phyloP scores from a whole-genome alignment of 1,140 invertebrate genomes.

The Melitaea cinxia region DNA sequence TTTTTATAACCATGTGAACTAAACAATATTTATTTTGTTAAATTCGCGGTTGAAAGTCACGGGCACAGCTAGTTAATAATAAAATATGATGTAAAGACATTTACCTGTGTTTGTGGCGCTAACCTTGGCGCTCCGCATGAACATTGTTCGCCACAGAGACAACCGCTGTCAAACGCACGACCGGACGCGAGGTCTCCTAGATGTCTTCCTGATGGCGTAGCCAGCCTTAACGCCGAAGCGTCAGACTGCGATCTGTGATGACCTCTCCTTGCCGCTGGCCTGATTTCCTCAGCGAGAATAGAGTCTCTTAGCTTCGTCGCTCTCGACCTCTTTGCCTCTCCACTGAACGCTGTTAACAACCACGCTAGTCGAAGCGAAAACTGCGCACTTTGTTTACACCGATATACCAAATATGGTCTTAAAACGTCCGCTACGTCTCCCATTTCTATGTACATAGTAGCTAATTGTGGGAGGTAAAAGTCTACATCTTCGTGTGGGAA shows the following conservation, averaged over 20 bases:
- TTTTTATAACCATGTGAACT: too few relatives aligned
- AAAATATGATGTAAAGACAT: conserved; percentile 3
- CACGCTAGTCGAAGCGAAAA: conserved; percentile 98
- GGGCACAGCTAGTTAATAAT: not conserved
- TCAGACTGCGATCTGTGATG: conserved; percentile 96
- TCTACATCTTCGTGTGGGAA: conserved; percentile 96
- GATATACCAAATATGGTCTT: conserved; percentile 97
- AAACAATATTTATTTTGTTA: too few relatives aligned
- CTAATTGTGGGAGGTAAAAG: conserved; percentile 98
- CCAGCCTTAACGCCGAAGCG: conserved; percentile 86
- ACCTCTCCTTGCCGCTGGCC: conserved; percentile 80
- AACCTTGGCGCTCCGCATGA: conserved; percentile 82
- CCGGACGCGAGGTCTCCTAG: conserved; percentile 96
- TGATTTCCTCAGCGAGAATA: conserved; percentile 93
- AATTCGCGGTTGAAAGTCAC: not conserved
- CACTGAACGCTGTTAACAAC: conserved; percentile 96
- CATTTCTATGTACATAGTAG: conserved; percentile 99
- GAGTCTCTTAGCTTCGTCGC: conserved; percentile 93
- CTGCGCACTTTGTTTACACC: conserved; percentile 96
- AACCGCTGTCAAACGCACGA: conserved; percentile 97
- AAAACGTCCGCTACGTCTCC: conserved; percentile 96
- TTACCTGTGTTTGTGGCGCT: conserved; percentile 69
- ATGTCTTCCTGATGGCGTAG: conserved; percentile 83
- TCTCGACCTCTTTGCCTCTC: conserved; percentile 92
- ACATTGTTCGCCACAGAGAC: conserved; percentile 86